Conservation (phyloP, 2,113 vertebrate genomes). For the Colius striatus region DNA sequence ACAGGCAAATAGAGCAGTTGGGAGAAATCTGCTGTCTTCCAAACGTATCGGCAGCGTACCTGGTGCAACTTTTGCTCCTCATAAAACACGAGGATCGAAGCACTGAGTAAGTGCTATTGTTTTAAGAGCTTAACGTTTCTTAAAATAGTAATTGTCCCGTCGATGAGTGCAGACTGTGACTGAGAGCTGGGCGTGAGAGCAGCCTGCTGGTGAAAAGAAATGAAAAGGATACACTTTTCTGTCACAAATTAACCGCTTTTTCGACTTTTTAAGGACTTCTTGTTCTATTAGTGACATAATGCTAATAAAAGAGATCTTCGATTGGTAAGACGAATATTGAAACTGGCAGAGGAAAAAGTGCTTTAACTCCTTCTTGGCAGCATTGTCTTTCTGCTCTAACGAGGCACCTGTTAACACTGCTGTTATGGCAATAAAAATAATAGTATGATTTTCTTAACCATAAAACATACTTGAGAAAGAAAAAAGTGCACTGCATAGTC, state of each 20-base stretch:
- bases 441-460: neutral
- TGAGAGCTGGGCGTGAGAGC: neutral
- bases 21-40: neutral
- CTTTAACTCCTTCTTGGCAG: neutral
- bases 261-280: neutral
- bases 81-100: neutral
- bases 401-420: neutral
- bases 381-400: neutral
- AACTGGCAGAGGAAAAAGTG: neutral
- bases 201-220: neutral
- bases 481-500: neutral
- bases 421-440: neutral
- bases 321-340: neutral
- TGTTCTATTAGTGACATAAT: rapidly evolving
- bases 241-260: neutral
- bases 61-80: too few species aligned
- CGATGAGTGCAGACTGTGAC: neutral
- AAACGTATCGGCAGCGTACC: rapidly evolving
- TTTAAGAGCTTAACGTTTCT: neutral
- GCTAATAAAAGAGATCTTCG: neutral
- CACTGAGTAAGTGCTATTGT: neutral
- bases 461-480: neutral
- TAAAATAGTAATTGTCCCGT: neutral
- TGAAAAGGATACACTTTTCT: neutral
- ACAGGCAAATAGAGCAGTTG: neutral